Evolutionary conservation across 1,140 invertebrate species (phyloP).

Genomic region (Hormaphis cornu): DNA sequence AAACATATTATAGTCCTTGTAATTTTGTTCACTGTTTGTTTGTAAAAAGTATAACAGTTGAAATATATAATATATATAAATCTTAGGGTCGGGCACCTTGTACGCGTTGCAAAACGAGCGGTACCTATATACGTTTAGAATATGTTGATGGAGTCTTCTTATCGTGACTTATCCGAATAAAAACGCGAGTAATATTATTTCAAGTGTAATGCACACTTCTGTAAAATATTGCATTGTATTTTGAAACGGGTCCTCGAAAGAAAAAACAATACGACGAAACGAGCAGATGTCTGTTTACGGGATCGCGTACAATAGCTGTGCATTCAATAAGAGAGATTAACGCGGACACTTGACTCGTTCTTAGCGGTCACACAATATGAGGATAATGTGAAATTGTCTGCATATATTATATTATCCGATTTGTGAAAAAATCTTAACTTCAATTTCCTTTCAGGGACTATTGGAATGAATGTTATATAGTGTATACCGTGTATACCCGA

Average conservation of each 20-base stretch:
- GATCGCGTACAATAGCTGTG: neutral
- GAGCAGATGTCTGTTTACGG: neutral
- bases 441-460: too few species aligned
- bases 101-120: too few species aligned
- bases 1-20: too few species aligned
- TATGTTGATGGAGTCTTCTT: neutral
- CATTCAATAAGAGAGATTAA: neutral
- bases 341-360: neutral
- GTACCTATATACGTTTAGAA: too few species aligned
- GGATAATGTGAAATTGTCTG: neutral
- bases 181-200: neutral
- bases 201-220: neutral
- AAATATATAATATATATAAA: too few species aligned
- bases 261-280: neutral
- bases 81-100: too few species aligned
- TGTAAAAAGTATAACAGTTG: too few species aligned
- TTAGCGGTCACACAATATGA: neutral
- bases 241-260: neutral
- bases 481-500: too few species aligned
- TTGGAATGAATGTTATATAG: too few species aligned
- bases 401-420: too few species aligned
- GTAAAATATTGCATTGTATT: neutral
- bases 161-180: constrained; percentile 22
- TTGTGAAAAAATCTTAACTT: too few species aligned
- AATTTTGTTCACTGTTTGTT: too few species aligned